These are phyloP conservation scores for Onychomys leucogaster DNA, from an alignment of 2,797 vertebrate genomes.

Conservation along the genomic window DNA sequence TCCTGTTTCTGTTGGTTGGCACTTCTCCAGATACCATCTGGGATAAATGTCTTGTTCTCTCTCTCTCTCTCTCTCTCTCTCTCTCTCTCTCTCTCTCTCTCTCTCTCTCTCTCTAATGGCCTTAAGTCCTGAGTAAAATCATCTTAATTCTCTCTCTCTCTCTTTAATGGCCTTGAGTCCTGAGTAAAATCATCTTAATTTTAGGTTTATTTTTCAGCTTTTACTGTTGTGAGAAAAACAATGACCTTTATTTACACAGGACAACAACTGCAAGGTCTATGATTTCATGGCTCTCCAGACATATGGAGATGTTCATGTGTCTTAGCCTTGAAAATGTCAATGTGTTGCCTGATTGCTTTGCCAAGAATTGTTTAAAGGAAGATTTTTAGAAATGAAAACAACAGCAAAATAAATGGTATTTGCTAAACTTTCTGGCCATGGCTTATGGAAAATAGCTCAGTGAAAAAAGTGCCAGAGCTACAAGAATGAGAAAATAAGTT, in stretches of 20 bases:
- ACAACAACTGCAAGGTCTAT: neutral
- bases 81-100: no score
- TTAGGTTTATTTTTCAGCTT: slow-evolving; percentile 52
- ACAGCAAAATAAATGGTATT: slow-evolving; percentile 37
- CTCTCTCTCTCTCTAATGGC: neutral
- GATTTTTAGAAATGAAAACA: slow-evolving; percentile 26
- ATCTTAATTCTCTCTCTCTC: slow-evolving; percentile 4
- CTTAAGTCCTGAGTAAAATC: neutral
- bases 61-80: neutral
- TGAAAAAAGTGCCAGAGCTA: neutral
- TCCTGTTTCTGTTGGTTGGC: slow-evolving; percentile 52
- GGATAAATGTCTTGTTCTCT: slow-evolving; percentile 3
- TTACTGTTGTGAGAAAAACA: slow-evolving; percentile 57
- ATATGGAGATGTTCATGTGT: slow-evolving; percentile 35
- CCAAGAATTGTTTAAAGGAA: slow-evolving; percentile 19
- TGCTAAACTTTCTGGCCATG: neutral
- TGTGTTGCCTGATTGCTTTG: neutral
- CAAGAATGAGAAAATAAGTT: neutral
- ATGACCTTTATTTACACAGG: slow-evolving; percentile 39
- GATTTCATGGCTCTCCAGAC: slow-evolving; percentile 20
- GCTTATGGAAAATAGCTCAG: neutral
- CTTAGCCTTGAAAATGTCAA: slow-evolving; percentile 56
- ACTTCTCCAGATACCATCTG: slow-evolving; percentile 38
- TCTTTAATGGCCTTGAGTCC: neutral
- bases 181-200: slow-evolving; percentile 1